These are phyloP conservation scores for Netelia inedita DNA, from an alignment of 2,888 invertebrate genomes.

Conservation along the genomic window DNA sequence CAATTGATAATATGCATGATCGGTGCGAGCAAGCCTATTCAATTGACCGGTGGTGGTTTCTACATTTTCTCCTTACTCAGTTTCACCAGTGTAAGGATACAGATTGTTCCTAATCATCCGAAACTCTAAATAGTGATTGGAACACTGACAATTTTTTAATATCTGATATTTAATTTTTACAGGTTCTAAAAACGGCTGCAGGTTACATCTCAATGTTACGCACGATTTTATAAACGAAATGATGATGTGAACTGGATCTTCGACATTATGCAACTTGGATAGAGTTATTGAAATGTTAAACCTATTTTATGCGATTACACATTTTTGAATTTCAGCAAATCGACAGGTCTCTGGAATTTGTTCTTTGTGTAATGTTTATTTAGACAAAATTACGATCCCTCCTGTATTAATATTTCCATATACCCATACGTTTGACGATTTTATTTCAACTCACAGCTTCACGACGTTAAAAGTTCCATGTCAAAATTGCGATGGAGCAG, in stretches of 20 bases:
- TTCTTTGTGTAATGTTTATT: neutral
- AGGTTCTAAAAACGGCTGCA: constrained; percentile 70
- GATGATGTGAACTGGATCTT: neutral
- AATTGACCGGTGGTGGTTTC: constrained; percentile 87
- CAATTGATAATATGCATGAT: constrained; percentile 86
- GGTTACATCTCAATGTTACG: constrained; percentile 66
- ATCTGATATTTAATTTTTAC: neutral
- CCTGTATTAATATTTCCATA: neutral
- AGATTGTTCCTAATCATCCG: neutral
- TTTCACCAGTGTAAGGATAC: constrained; percentile 85
- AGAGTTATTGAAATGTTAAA: too few relatives aligned
- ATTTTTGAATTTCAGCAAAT: too few relatives aligned
- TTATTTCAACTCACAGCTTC: neutral
- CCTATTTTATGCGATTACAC: too few relatives aligned
- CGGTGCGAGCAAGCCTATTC: constrained; percentile 85
- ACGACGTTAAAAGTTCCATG: too few relatives aligned
- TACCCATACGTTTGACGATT: neutral
- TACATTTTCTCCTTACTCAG: constrained; percentile 86
- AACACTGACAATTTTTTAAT: neutral
- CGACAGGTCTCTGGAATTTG: too few relatives aligned
- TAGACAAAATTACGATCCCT: neutral
- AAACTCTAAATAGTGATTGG: neutral
- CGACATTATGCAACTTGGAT: too few relatives aligned
- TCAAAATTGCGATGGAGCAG: too few relatives aligned
- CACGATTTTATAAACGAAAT: constrained; percentile 44